phyloP scores from a whole-genome alignment of 2,113 vertebrate genomes.

The Antigone vipio region DNA sequence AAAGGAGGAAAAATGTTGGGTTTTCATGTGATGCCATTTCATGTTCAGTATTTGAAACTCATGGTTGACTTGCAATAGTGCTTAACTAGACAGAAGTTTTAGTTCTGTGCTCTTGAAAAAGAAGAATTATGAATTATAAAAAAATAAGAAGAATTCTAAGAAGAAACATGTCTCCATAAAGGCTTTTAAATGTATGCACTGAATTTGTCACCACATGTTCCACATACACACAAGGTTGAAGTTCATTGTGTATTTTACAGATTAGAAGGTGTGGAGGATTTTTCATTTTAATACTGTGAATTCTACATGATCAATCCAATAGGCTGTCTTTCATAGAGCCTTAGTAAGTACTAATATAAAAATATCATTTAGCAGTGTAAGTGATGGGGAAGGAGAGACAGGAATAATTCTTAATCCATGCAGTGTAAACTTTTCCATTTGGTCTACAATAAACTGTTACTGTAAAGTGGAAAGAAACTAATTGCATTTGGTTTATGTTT shows the following conservation, averaged over 20 bases:
- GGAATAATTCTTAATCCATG: background rate
- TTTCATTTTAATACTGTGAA: slow-evolving; percentile 46
- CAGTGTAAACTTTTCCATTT: background rate
- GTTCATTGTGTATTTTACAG: slow-evolving; percentile 31
- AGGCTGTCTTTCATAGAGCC: background rate
- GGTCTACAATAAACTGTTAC: background rate
- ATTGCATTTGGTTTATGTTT: background rate
- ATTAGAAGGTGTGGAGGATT: background rate
- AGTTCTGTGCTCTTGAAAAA: background rate
- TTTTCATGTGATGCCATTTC: background rate
- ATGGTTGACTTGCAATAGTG: background rate
- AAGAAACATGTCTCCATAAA: background rate
- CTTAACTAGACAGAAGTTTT: background rate
- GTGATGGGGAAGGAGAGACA: background rate
- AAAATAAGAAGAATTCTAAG: background rate
- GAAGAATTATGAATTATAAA: background rate
- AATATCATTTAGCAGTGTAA: background rate
- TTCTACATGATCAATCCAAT: slow-evolving; percentile 30
- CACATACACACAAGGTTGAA: background rate
- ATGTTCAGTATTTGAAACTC: background rate
- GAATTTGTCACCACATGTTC: background rate
- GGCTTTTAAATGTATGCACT: slow-evolving; percentile 6
- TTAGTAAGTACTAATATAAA: slow-evolving; percentile 24
- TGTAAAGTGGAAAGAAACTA: background rate
- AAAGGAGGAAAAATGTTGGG: background rate